These are phyloP conservation scores for Mus minutoides DNA, from an alignment of 2,797 vertebrate species.

Conservation along the genomic window DNA sequence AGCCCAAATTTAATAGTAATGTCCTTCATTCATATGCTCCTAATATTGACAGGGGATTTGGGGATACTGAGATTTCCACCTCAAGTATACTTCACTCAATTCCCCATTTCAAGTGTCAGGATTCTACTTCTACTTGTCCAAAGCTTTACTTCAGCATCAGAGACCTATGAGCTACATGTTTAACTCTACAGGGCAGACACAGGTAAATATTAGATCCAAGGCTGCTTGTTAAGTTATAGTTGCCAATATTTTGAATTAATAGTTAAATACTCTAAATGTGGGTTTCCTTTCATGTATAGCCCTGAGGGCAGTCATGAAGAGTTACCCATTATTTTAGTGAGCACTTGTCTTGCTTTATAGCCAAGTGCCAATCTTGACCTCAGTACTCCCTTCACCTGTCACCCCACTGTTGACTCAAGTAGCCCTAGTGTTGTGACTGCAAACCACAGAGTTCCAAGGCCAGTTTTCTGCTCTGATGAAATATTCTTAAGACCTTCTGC, in stretches of 20 bases:
- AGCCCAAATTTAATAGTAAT: neutral
- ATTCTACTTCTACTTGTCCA: slow-evolving; percentile 15
- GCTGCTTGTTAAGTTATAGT: neutral
- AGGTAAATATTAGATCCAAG: neutral
- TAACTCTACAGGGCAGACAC: neutral
- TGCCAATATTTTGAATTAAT: neutral
- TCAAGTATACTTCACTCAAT: neutral
- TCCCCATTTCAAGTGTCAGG: neutral
- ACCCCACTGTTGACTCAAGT: neutral
- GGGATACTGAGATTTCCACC: neutral
- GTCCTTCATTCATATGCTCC: neutral
- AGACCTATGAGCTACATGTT: neutral
- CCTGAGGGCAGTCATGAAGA: neutral
- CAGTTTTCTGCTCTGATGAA: neutral
- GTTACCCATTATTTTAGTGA: neutral
- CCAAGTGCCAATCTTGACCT: neutral
- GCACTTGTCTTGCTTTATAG: neutral
- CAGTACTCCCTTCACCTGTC: neutral
- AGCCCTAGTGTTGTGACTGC: neutral
- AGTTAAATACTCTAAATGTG: neutral
- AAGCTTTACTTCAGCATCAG: neutral
- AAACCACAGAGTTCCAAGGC: neutral
- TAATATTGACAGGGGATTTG: neutral
- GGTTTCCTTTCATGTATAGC: neutral
- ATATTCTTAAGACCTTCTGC: neutral